Evolutionary conservation across 2,113 vertebrate species (phyloP).

Genomic region (Hypanus sabinus): DNA sequence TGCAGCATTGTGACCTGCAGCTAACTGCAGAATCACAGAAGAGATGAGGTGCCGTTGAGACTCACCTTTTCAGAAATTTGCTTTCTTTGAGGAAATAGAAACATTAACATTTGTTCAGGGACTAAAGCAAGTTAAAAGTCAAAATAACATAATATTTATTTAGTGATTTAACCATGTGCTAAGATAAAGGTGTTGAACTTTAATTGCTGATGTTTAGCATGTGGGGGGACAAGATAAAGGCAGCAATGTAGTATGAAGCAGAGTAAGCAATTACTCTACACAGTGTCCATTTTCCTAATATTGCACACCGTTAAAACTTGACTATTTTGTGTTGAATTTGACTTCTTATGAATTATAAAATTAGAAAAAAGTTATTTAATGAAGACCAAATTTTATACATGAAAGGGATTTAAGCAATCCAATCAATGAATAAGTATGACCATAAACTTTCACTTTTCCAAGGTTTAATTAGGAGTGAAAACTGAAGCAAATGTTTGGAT

Average conservation of each 20-base stretch:
- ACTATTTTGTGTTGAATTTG: not conserved
- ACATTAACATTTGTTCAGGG: not conserved
- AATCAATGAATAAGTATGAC: not conserved
- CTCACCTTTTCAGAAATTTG: not conserved
- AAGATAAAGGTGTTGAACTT: not conserved
- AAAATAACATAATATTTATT: conserved; percentile 23
- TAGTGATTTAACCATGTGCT: not conserved
- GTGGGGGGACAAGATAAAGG: not conserved
- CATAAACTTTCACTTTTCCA: not conserved
- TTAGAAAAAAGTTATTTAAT: not conserved
- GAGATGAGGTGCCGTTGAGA: not conserved
- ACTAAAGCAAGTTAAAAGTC: not conserved
- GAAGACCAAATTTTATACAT: not conserved
- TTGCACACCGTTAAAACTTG: not conserved
- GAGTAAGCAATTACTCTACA: not conserved
- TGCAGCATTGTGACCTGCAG: not conserved
- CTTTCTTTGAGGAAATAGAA: not conserved
- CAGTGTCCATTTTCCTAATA: not conserved
- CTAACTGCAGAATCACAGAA: not conserved
- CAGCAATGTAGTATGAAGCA: not conserved
- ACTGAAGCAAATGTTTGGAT: not conserved
- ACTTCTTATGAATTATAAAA: not conserved
- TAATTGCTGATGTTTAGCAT: not conserved
- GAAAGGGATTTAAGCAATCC: not conserved
- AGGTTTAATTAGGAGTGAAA: not conserved